Evolutionary conservation across 2,113 vertebrate genomes (phyloP).

Genomic region (Oryzias woworae): DNA sequence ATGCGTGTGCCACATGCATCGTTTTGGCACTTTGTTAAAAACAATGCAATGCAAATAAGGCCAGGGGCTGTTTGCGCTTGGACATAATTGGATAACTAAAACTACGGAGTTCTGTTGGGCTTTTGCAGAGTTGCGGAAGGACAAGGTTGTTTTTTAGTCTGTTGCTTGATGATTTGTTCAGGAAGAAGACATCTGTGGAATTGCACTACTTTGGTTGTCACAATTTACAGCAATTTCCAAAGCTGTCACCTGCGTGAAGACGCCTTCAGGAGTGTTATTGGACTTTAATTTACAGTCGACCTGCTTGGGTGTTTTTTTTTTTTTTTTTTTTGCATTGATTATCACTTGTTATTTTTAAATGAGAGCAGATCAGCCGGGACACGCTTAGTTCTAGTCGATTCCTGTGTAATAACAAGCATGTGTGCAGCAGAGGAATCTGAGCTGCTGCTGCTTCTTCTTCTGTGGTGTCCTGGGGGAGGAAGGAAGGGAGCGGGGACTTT

Average conservation of each 20-base stretch:
- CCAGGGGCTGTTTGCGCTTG: not conserved
- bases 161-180: too few species aligned
- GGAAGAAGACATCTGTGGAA: too few species aligned
- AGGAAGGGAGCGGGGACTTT: not conserved
- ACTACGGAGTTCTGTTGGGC: not conserved
- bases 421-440: constrained; percentile 16
- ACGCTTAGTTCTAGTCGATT: not conserved
- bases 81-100: constrained; percentile 11
- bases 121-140: not conserved
- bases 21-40: not conserved
- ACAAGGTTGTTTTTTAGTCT: not conserved
- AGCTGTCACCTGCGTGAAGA: too few species aligned
- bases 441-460: constrained; percentile 32
- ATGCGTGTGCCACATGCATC: not conserved
- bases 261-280: not conserved
- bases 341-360: not conserved
- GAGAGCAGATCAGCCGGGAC: not conserved
- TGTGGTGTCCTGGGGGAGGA: constrained; percentile 37
- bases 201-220: too few species aligned
- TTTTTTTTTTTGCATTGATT: not conserved
- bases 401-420: constrained; percentile 37
- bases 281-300: not conserved
- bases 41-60: constrained; percentile 12
- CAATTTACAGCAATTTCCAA: too few species aligned
- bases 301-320: not conserved